Conservation (phyloP, 2,113 vertebrate genomes). For the Myodes glareolus region DNA sequence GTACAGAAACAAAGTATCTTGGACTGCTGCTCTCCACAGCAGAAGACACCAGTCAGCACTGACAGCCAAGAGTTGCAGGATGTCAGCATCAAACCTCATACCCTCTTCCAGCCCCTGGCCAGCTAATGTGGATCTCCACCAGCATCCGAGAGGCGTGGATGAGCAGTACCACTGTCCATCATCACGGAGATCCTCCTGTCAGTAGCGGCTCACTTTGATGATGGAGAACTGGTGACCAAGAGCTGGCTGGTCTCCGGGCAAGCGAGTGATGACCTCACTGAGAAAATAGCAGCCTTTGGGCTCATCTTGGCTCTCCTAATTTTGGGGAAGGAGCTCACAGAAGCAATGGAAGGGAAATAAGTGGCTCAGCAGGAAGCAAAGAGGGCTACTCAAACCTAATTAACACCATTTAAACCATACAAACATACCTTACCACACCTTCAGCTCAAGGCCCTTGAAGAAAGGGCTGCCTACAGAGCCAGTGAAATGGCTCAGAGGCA, state of each 20-base stretch:
- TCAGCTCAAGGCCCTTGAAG: background rate
- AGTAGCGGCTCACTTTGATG: slow-evolving; percentile 95
- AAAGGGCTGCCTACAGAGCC: background rate
- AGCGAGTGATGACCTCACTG: slow-evolving; percentile 55
- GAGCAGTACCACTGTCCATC: slow-evolving; percentile 96
- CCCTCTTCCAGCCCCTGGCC: slow-evolving; percentile 93
- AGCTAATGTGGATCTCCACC: slow-evolving; percentile 95
- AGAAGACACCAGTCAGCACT: slow-evolving; percentile 95
- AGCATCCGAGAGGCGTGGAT: slow-evolving; percentile 96
- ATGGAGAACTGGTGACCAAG: slow-evolving; percentile 96
- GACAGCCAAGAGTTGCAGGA: slow-evolving; percentile 90
- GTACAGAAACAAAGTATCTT: slow-evolving; percentile 96
- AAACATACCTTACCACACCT: background rate
- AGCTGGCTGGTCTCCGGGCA: slow-evolving; percentile 95
- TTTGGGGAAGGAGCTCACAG: background rate
- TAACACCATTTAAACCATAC: background rate
- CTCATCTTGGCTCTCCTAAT: slow-evolving; percentile 74
- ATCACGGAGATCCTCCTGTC: slow-evolving; percentile 91
- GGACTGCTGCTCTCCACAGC: slow-evolving; percentile 95
- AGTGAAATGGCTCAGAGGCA: background rate
- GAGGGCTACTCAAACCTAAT: background rate
- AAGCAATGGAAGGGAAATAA: background rate
- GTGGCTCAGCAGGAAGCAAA: background rate
- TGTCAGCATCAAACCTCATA: slow-evolving; percentile 89
- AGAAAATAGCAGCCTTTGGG: slow-evolving; percentile 88